These are phyloP conservation scores for Plotosus lineatus DNA, from an alignment of 2,113 vertebrate genomes.

Conservation along the genomic window DNA sequence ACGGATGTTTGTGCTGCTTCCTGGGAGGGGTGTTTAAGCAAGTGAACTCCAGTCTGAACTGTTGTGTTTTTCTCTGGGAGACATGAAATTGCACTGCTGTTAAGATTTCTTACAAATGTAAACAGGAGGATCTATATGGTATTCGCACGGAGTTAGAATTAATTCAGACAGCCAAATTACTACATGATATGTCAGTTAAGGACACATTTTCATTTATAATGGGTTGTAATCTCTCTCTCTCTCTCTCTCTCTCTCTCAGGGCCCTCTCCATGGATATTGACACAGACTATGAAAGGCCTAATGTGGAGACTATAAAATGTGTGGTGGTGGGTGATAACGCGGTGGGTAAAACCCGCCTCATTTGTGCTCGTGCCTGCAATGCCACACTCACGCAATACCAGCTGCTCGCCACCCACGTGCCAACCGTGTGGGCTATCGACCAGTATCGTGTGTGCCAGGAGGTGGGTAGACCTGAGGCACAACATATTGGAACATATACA, in stretches of 20 bases:
- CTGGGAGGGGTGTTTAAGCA: background rate
- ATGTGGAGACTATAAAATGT: constrained; percentile 91
- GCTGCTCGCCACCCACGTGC: constrained; percentile 87
- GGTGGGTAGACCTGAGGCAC: constrained; percentile 66
- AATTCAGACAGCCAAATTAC: background rate
- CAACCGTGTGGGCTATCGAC: constrained; percentile 90
- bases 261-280: constrained; percentile 85
- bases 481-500: constrained; percentile 31
- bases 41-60: background rate
- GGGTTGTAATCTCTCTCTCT: background rate
- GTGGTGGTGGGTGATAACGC: constrained; percentile 90
- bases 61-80: constrained; percentile 8
- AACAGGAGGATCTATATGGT: background rate
- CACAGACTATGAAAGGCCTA: constrained; percentile 89
- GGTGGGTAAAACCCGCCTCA: constrained; percentile 86
- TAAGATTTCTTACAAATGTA: constrained; percentile 21
- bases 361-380: constrained; percentile 88
- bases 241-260: constrained; percentile 57
- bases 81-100: constrained; percentile 21
- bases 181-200: background rate
- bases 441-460: constrained; percentile 89
- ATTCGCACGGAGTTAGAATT: background rate
- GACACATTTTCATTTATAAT: background rate
- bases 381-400: constrained; percentile 91
- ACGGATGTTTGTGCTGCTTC: background rate